Percentiles rank a stretch among this genome's conserved stretches.
Conservation (phyloP, 2,113 vertebrate species). For the Gracilinanus agilis region DNA sequence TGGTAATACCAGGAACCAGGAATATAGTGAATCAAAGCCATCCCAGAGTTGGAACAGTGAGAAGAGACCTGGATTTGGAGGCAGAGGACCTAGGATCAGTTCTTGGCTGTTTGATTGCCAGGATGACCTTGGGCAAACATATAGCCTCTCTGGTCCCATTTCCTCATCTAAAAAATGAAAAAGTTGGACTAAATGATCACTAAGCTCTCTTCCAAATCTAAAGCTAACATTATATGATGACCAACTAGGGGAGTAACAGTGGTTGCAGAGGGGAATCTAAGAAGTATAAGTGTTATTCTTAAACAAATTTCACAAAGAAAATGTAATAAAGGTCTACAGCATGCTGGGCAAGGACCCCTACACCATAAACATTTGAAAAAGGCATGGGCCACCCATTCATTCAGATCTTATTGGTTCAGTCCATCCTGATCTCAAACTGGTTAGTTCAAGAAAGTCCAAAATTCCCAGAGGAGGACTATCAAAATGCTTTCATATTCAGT, state of each 20-base stretch:
- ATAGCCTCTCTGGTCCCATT: neutral
- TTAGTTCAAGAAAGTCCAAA: neutral
- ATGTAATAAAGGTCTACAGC: neutral
- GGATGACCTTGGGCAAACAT: neutral
- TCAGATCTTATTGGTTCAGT: neutral
- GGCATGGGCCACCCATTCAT: neutral
- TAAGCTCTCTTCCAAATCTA: neutral
- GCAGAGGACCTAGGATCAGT: neutral
- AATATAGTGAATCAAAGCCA: neutral
- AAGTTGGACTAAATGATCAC: neutral
- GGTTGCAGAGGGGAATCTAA: neutral
- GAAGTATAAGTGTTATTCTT: neutral
- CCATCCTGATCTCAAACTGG: neutral
- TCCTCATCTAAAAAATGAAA: conserved; percentile 1
- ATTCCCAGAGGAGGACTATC: neutral
- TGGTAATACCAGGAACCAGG: neutral
- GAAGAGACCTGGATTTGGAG: neutral
- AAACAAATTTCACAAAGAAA: neutral
- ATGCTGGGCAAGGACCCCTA: neutral
- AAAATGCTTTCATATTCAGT: neutral
- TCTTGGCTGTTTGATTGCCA: neutral
- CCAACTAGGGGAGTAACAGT: neutral
- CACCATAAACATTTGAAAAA: neutral
- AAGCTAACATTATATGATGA: neutral
- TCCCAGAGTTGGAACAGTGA: neutral